phyloP scores from a whole-genome alignment of 37 sponge, comb jelly and placozoan genomes.

The Dysidea cf. avara region DNA sequence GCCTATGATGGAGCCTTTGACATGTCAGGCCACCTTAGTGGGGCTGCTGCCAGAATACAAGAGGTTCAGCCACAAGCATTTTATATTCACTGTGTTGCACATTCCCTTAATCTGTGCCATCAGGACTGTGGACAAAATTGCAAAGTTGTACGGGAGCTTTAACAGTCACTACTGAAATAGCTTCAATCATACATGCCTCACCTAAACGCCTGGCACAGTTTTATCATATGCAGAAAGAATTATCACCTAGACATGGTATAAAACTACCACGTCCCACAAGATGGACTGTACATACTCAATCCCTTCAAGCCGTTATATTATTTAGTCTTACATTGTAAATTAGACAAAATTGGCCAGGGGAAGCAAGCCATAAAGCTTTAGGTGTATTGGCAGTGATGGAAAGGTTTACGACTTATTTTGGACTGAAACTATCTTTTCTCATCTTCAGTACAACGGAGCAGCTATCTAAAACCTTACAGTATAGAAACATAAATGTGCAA shows the following conservation, averaged over 20 bases:
- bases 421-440: slow-evolving; percentile 55
- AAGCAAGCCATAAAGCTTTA: slow-evolving; percentile 30
- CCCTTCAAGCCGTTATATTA: slow-evolving; percentile 29
- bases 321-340: background rate
- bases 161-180: slow-evolving; percentile 36
- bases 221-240: too few relatives aligned
- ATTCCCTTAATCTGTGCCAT: slow-evolving; percentile 22
- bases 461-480: slow-evolving; percentile 43
- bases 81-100: slow-evolving; percentile 21
- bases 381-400: slow-evolving; percentile 39
- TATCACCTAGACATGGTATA: too few relatives aligned
- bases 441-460: slow-evolving; percentile 62
- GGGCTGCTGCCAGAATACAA: slow-evolving; percentile 36
- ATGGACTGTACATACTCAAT: too few relatives aligned
- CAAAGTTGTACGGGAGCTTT: slow-evolving; percentile 43
- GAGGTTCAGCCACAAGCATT: slow-evolving; percentile 17
- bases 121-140: slow-evolving; percentile 7
- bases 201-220: too few relatives aligned
- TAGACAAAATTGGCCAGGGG: slow-evolving; percentile 37
- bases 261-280: slow-evolving; percentile 2
- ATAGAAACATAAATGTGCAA: slow-evolving; percentile 38
- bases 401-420: slow-evolving; percentile 62
- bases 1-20: slow-evolving; percentile 64
- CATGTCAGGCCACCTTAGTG: slow-evolving; percentile 51
- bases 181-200: slow-evolving; percentile 31